Conservation (phyloP, 1,140 invertebrate genomes). For the Melipona quadrifasciata region DNA sequence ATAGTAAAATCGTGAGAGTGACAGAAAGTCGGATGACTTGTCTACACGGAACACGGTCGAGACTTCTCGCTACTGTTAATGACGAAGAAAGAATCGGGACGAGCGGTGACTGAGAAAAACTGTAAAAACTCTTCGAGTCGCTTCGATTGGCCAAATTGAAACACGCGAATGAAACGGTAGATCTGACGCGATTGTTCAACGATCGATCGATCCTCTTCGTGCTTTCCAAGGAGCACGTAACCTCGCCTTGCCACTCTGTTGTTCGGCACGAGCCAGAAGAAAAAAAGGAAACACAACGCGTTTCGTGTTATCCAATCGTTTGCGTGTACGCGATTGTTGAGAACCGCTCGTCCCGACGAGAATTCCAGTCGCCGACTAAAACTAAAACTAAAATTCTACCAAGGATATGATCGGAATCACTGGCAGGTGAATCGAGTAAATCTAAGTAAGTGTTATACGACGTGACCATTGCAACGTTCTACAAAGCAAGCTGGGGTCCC, state of each 20-base stretch:
- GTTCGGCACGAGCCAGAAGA: not conserved
- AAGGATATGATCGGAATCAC: conserved; percentile 55
- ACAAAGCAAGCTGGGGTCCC: conserved; percentile 79
- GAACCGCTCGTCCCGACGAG: conserved; percentile 58
- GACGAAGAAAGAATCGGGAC: conserved; percentile 46
- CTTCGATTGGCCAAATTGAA: not conserved
- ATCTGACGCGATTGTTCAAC: too few relatives aligned
- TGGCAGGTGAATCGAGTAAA: conserved; percentile 58
- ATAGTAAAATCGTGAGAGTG: conserved; percentile 38
- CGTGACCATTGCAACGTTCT: conserved; percentile 77
- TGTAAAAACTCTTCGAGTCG: not conserved
- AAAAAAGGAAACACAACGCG: conserved; percentile 6
- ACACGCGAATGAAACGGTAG: not conserved
- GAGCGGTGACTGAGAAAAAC: conserved; percentile 45
- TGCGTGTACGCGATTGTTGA: not conserved
- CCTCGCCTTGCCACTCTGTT: conserved; percentile 11
- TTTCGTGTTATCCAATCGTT: not conserved
- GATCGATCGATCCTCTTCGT: conserved; percentile 11
- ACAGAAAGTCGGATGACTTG: conserved; percentile 49
- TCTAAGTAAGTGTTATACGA: conserved; percentile 65
- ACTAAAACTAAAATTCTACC: conserved; percentile 56
- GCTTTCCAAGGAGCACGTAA: not conserved
- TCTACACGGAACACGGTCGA: conserved; percentile 51
- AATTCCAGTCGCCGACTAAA: conserved; percentile 36
- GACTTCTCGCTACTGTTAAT: conserved; percentile 52